Percentiles rank a stretch among this genome's conserved stretches.
Evolutionary conservation across 92 coral and sea anemone species (phyloP).

Genomic region (Metridium senile): DNA sequence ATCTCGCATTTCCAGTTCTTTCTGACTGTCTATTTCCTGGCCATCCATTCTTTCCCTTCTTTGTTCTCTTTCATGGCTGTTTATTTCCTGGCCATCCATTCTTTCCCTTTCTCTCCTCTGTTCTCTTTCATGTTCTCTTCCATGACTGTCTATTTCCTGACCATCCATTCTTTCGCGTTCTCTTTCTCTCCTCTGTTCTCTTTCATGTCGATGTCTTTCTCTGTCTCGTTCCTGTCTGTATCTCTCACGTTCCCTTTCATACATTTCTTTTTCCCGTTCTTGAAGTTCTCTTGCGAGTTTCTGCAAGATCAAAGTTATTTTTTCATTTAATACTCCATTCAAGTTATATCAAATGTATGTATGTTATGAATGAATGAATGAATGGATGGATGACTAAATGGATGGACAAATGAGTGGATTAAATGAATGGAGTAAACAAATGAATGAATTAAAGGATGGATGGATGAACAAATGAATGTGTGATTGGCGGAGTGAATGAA

Average conservation of each 20-base stretch:
- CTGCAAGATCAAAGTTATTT: conserved; percentile 23
- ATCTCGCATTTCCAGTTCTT: conserved; percentile 14
- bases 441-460: background rate
- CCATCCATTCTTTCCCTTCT: background rate
- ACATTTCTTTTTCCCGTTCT: conserved; percentile 36
- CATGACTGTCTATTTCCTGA: background rate
- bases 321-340: background rate
- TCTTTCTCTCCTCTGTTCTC: background rate
- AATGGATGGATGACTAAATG: background rate
- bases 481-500: background rate
- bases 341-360: background rate
- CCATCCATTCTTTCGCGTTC: conserved; percentile 7
- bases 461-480: background rate
- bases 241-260: conserved; percentile 4
- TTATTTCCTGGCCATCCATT: background rate
- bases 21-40: conserved; percentile 7
- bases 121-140: background rate
- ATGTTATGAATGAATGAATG: background rate
- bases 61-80: background rate
- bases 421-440: background rate
- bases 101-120: background rate
- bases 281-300: conserved; percentile 69
- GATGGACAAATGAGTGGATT: background rate
- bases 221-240: conserved; percentile 2
- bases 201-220: background rate